Evolutionary conservation across 2,888 invertebrate species (phyloP).

Genomic region (Nebria salina): DNA sequence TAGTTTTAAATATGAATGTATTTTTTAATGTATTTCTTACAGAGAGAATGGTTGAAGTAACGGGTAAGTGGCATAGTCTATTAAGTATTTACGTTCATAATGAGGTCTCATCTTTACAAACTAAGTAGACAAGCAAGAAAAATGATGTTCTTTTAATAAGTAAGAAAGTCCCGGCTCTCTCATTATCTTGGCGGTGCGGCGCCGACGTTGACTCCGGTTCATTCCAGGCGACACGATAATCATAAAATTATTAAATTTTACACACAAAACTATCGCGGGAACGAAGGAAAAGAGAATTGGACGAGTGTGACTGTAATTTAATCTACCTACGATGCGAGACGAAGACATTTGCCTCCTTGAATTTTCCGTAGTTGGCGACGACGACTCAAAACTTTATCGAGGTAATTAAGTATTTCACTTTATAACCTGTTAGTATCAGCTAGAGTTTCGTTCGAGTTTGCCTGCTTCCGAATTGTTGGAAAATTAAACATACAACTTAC

Average conservation of each 20-base stretch:
- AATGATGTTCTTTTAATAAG: constrained; percentile 20
- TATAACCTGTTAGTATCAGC: constrained; percentile 27
- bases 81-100: constrained; percentile 42
- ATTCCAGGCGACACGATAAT: constrained; percentile 15
- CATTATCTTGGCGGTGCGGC: constrained; percentile 29
- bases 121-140: constrained; percentile 31
- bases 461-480: constrained; percentile 35
- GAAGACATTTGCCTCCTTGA: constrained; percentile 28
- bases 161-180: constrained; percentile 28
- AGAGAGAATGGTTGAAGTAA: constrained; percentile 15
- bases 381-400: constrained; percentile 33
- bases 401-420: constrained; percentile 45
- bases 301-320: constrained; percentile 37
- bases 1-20: neutral
- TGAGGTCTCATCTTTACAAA: constrained; percentile 38
- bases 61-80: constrained; percentile 30
- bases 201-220: neutral
- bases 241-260: constrained; percentile 38
- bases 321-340: constrained; percentile 25
- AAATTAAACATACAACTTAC: constrained; percentile 37
- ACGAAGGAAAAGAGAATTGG: constrained; percentile 3
- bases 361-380: constrained; percentile 14
- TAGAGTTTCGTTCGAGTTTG: constrained; percentile 31
- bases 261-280: constrained; percentile 17
- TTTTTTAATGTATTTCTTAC: neutral